Base-by-base conservation (phyloP, 2,888 invertebrate genomes). In the Trichopria drosophilae region DNA sequence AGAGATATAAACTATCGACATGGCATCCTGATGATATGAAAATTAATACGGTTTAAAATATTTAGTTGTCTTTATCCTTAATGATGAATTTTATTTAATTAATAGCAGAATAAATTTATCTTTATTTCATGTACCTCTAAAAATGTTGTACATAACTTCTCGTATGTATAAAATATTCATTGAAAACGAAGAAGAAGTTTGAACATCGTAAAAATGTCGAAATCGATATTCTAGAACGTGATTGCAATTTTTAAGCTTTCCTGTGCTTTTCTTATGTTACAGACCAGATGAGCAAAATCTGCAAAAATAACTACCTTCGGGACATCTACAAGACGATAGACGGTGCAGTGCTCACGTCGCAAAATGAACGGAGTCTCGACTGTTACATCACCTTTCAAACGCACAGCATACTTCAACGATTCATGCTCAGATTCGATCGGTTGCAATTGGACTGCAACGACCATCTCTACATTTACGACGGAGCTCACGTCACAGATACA, bases 321-420 rank as follows among this genome's bases (percentile, higher is more conserved):
- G 88, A 90, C 61, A 82, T 93, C 67, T 93, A 93, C 79, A 83
- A 92, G 59, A 93, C 93, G 79, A 86, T 93, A 66, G 93, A 94
- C 73, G 93, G 93, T 31, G 93, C 93, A 7, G 88, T 93, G 50
- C 81, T 94, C 47, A 89, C 87, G 81, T 93, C 93, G 18, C 87
- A 90, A 73, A 93, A 92, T 77, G 93, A 94, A 78, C 81, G 90
- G 61, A 90, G 93, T 76, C 81, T 93, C 69, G 90, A 93, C 79
- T 94, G 94, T 80, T 86, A 89, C 67, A 88, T 93, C 75, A 94
- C 93, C 48, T 94, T 93, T 79, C 93, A 93, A 79, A 94, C 94
- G 63, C 93, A 93, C 79, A 91, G 93, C 74, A 91, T 94, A 67
- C 81, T 93, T 68, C 94, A 94, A 79, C 83, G 92, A 66, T 94